Base-by-base conservation (phyloP, 30 jellyfish, hydroid and myxozoan species). In the Chrysaora quinquecirrha region DNA sequence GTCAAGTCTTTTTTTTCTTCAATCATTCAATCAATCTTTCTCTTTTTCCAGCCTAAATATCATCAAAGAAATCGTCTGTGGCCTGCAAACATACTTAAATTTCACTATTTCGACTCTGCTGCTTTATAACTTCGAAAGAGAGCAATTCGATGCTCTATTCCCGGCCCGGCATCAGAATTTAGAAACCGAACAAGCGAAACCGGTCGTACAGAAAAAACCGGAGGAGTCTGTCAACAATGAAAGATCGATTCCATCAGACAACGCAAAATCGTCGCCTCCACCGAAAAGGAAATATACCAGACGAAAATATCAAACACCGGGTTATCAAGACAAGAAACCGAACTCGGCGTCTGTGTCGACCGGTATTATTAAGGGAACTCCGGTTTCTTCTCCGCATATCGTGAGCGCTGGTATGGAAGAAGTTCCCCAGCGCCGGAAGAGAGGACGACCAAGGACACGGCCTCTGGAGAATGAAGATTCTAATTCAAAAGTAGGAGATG, bases 71-170 rank as follows among this genome's bases (percentile, higher is more conserved):
- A 78, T 94, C 24, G 86, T 94, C 20, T 93, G 89, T 34, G 99
- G 97, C 1, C 54, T 94, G 68, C 86, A 48, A 64, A 94, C 99
- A 6, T 94, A 87, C 71, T 69, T 94, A 43, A 87, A 94, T 92
- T 94, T 94, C 66, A 87, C 89, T 1, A 18, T 94, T n/a, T 72
- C 96, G 1, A 61, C 97, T 2, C 79, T 94, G 61, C 87, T 94
- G 74, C 91, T 94, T 27, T 94, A 94, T 75, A 94, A 81, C 49
- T 83, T 87, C 70, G 99, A 94, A 70, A 30, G 58, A 30, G 99
- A 94, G 46, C 99, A 94, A 34, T 94, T 85, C 83, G 71, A 48
- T 0, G 67, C 60, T 28, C 50, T 73, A 0, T 90, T 90, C 54
- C 97, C 97, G 1, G 20, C 27, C 29, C 32, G 23, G 23, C 32